A percentile compares a stretch with the other conserved stretches of the same genome.
phyloP scores from a whole-genome alignment of 2,113 vertebrate genomes.

The Jacana jacana region DNA sequence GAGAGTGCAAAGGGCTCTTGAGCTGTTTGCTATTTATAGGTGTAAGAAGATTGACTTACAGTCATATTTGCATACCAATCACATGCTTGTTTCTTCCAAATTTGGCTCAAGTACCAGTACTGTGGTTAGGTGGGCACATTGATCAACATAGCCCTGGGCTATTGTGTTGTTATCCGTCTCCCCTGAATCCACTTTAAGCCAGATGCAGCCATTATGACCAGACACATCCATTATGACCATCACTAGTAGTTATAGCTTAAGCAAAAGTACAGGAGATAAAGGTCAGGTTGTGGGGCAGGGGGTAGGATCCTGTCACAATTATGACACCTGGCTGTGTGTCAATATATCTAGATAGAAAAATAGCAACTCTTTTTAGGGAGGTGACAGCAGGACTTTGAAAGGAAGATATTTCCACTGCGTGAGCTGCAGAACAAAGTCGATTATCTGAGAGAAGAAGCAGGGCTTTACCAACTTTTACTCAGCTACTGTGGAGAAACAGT shows the following conservation, averaged over 20 bases:
- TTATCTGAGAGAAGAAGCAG: neutral
- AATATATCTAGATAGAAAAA: neutral
- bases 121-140: neutral
- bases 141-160: neutral
- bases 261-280: neutral
- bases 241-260: neutral
- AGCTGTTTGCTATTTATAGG: neutral
- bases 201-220: neutral
- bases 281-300: neutral
- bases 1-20: neutral
- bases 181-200: neutral
- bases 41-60: neutral
- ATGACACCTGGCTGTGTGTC: neutral
- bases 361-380: neutral
- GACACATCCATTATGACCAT: neutral
- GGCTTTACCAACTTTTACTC: slow-evolving; percentile 5
- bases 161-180: neutral
- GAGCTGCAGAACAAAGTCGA: neutral
- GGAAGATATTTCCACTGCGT: neutral
- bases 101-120: neutral
- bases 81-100: neutral
- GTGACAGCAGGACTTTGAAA: neutral
- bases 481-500: neutral
- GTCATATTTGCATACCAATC: neutral
- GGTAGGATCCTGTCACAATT: neutral